Evolutionary conservation across 2,797 vertebrate species (phyloP).

Genomic region (Acanthiza pusilla): DNA sequence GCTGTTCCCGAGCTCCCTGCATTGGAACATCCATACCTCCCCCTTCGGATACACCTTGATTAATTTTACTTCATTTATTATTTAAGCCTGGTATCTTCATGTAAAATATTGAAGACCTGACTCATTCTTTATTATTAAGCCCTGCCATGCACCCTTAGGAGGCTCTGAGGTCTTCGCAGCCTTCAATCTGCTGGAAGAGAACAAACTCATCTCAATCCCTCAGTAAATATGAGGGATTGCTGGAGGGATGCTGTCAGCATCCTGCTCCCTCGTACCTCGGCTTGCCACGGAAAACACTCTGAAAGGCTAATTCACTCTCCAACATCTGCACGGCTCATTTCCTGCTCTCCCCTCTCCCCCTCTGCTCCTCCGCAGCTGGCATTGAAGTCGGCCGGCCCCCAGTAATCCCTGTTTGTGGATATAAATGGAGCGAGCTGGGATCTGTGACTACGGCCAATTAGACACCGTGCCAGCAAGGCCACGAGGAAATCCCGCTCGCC

Average conservation of each 20-base stretch:
- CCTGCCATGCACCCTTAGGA: conserved; percentile 19
- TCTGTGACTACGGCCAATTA: background rate
- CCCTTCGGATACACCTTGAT: conserved; percentile 39
- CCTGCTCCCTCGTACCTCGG: background rate
- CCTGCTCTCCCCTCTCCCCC: conserved; percentile 9
- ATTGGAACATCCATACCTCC: background rate
- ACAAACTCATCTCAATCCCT: conserved; percentile 55
- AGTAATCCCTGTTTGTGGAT: background rate
- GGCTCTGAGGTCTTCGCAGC: conserved; percentile 1
- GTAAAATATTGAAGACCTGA: conserved; percentile 52
- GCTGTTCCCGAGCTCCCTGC: background rate
- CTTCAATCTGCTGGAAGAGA: conserved; percentile 43
- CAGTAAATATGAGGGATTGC: conserved; percentile 55
- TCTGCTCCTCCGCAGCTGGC: background rate
- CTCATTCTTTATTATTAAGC: conserved; percentile 57
- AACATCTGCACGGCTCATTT: conserved; percentile 53
- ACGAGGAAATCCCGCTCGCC: background rate
- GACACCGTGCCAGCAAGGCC: background rate
- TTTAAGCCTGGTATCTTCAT: conserved; percentile 1
- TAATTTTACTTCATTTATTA: conserved; percentile 58
- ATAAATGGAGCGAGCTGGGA: background rate
- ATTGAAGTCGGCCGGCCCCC: background rate
- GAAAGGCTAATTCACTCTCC: conserved; percentile 56
- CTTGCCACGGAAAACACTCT: background rate
- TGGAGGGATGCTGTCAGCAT: conserved; percentile 43